Evolutionary conservation across 2,113 vertebrate genomes (phyloP), one percentile per base, ranked within the genome.

Genomic region (Cephalopholis sonnerati): DNA sequence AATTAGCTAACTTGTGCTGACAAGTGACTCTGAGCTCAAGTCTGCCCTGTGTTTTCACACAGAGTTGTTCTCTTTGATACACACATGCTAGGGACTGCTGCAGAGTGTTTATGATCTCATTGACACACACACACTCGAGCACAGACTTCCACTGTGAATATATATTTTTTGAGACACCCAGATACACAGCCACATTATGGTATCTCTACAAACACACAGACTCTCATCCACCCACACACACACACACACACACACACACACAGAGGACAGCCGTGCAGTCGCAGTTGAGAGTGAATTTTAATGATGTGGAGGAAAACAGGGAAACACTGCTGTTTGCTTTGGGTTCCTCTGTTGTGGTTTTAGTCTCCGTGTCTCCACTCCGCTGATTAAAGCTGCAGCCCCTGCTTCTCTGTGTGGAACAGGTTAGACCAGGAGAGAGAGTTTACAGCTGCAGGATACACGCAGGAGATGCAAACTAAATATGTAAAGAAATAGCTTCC

Each of bases 1-100:
- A 87, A 80, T 87, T 79, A 84, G 22, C 27, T 85, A 69, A 89
- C 73, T 53, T 70, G 17, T 59, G 82, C 62, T 51, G 77, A 89
- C 74, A 78, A 77, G 74, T 24, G 63, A 65, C 76, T 62, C 67
- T 7, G 44, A 77, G 75, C 55, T 55, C 12, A 78, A 70, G 71
- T 46, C 69, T 54, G 63, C 57, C 15, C 51, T 0, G 20, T 77
- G 68, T 83, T 77, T 82, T 77, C 71, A 53, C 51, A 61, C 66
- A 27, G 59, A 39, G 71, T 13, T 10, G 12, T 32, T 63, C 50
- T 16, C 70, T 88, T 77, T 88, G 74, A 87, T 57, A n/a, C 64
- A 59, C 76, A 74, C 71, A 72, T 17, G 24, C 22, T 3, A 22
- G 20, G 2, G n/a, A 41, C 41, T 5, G n/a, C 46, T 53, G 25